phyloP scores from a whole-genome alignment of 2,113 vertebrate genomes.

The Coracopsis vasa region DNA sequence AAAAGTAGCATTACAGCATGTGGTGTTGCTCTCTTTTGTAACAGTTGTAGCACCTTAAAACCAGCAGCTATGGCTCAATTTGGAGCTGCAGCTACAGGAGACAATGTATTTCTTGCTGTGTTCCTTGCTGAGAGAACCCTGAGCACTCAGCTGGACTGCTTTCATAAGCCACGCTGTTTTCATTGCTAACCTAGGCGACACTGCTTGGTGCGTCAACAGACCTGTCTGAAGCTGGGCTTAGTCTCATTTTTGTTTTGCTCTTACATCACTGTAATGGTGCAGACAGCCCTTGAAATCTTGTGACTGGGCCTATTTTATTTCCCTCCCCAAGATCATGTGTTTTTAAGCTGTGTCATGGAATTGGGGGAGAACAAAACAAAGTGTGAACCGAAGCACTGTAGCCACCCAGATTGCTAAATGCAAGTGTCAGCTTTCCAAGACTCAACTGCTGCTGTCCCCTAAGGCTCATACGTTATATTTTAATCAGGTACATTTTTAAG shows the following conservation, averaged over 20 bases:
- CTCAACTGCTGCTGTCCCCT: not conserved
- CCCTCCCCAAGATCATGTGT: not conserved
- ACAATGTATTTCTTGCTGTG: not conserved
- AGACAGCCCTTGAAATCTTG: not conserved
- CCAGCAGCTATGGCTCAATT: not conserved
- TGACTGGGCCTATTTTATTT: not conserved
- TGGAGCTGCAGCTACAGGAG: not conserved
- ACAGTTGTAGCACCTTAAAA: accelerated
- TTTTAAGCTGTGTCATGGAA: not conserved
- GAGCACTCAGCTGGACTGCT: not conserved
- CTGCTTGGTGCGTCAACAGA: not conserved
- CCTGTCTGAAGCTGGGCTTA: not conserved
- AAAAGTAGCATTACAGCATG: not conserved
- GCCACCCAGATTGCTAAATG: accelerated
- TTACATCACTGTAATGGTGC: not conserved
- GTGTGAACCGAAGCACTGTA: not conserved
- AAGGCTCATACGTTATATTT: not conserved
- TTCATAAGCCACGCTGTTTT: not conserved
- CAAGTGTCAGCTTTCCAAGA: not conserved
- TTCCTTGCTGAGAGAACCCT: not conserved
- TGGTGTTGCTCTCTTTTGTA: not conserved
- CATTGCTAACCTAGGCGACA: not conserved
- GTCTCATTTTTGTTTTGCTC: not conserved
- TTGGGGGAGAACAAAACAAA: not conserved
- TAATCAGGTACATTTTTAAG: not conserved